Evolutionary conservation across 2,797 vertebrate genomes (phyloP).

Genomic region (Aselliscus stoliczkanus): DNA sequence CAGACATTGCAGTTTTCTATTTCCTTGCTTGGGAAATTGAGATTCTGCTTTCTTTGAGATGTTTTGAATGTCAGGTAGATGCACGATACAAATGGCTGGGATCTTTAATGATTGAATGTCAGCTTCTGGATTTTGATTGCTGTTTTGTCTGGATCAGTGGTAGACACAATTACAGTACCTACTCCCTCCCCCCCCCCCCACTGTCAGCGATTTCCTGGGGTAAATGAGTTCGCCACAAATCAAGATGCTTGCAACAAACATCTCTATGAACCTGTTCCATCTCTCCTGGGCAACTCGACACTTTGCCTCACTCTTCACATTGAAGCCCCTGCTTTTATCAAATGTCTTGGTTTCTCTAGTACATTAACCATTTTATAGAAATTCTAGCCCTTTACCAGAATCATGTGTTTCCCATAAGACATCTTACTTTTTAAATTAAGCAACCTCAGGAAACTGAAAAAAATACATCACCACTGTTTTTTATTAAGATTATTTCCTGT

Average conservation of each 20-base stretch:
- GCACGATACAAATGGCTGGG: neutral
- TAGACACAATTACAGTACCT: neutral
- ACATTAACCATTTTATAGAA: conserved; percentile 47
- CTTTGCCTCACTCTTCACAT: conserved; percentile 25
- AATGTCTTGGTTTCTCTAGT: neutral
- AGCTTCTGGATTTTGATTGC: conserved; percentile 45
- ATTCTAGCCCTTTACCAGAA: neutral
- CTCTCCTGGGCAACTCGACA: conserved; percentile 48
- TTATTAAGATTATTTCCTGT: conserved; percentile 35
- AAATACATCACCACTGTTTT: neutral
- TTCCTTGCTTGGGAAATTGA: conserved; percentile 14
- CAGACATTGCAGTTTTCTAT: conserved; percentile 38
- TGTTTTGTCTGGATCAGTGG: conserved; percentile 44
- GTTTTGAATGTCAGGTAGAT: neutral
- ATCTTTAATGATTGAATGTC: conserved; percentile 43
- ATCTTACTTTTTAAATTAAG: neutral
- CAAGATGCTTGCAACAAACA: conserved; percentile 40
- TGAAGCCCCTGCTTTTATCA: conserved; percentile 50
- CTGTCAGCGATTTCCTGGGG: conserved; percentile 7
- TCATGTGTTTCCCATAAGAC: neutral
- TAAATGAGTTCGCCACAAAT: conserved; percentile 59
- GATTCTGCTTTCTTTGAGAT: neutral
- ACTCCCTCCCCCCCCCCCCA: neutral
- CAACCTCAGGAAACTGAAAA: neutral
- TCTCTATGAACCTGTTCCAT: neutral